Evolutionary conservation across 2,888 invertebrate genomes (phyloP).

Genomic region (Deilephila porcellus): DNA sequence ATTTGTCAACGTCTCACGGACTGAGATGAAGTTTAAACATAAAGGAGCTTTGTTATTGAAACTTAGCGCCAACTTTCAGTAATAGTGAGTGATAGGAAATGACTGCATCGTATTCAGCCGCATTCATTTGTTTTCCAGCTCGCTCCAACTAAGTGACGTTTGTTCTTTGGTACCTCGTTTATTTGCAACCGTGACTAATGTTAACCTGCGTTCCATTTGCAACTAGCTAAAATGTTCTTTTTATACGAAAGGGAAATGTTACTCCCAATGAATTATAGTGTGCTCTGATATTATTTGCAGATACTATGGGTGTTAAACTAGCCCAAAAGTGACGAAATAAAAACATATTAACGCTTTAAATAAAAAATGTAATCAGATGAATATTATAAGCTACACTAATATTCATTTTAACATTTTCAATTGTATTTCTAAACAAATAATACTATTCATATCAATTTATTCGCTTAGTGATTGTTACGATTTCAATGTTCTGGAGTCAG

Average conservation of each 20-base stretch:
- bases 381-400: background rate
- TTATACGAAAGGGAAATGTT: background rate
- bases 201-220: conserved; percentile 47
- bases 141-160: background rate
- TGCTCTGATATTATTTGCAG: background rate
- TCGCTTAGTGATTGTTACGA: too few relatives aligned
- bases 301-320: too few relatives aligned
- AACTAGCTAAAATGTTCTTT: background rate
- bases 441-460: too few relatives aligned
- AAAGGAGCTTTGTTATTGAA: conserved; percentile 26
- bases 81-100: conserved; percentile 21
- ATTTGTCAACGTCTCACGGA: conserved; percentile 42
- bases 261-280: background rate
- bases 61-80: conserved; percentile 11
- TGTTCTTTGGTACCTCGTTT: conserved; percentile 32
- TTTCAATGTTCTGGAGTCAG: too few relatives aligned
- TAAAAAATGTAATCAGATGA: too few relatives aligned
- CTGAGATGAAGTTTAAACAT: conserved; percentile 35
- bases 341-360: too few relatives aligned
- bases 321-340: too few relatives aligned
- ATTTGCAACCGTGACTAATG: conserved; percentile 51
- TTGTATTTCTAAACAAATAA: background rate
- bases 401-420: background rate
- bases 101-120: conserved; percentile 19
- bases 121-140: conserved; percentile 17